Evolutionary conservation across 1,140 invertebrate species (phyloP), one percentile per base, ranked within the genome.

Genomic region (Leptinotarsa undecemlineata): DNA sequence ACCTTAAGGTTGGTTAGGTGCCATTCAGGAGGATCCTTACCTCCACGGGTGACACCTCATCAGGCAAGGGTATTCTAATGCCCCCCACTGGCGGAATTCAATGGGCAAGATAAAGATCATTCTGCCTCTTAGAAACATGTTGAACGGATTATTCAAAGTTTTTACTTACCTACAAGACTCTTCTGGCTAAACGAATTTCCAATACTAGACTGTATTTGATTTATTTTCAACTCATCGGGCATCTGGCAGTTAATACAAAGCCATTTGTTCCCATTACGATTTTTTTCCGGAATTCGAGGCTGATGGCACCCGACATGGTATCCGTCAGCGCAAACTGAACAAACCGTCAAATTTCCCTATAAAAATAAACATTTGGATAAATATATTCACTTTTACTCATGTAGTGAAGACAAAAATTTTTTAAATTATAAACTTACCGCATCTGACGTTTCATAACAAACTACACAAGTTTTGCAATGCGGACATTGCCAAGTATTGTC

Each of bases 241-340:
- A 83, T 81, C 72, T 88, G 83, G 76, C 89, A 90, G 72, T 89
- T 89, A 60, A 85, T 86, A 73, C 89, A 90, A 73, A 89, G 85
- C 89, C 89, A 90, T 79, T 88, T 87, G 70, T 86, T 85, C 81
- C 87, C 87, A 48, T 87, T 85, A 82, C 87, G 88, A 14, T 85
- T 78, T 76, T 87, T 84, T 74, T 89, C 88, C 19, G 85, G 85
- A 75, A 92, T 88, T 57, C 87, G 84, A n/a, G 91, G 90, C 42
- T 87, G 84, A 81, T 94, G 93, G 81, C 94, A 96, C 42, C 87
- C 86, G 73, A 91, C 88, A 84, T 96, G 94, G 84, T 94, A 95
- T 15, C 92, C 92, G 86, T 95, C 93, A 73, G 94, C 92, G 85
- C 94, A 96, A 33, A 89, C 89, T 81, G 90, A 91, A 85, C 94